Conservation (phyloP, 2,113 vertebrate genomes). For the Anhinga rufa region DNA sequence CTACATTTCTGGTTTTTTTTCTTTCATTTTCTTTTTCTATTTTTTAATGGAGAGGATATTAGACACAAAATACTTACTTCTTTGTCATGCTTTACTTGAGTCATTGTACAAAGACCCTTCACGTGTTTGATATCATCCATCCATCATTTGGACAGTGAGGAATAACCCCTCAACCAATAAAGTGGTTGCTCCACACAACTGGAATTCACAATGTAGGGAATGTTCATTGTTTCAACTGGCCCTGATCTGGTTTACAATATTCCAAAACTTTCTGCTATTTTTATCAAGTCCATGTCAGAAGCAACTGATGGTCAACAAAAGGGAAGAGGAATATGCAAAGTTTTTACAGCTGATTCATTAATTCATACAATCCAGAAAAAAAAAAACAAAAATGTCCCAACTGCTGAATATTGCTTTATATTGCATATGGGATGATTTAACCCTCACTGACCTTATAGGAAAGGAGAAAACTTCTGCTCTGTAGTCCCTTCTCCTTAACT, state of each 20-base stretch:
- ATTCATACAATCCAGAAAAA: background rate
- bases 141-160: conserved; percentile 9
- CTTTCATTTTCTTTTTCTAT: too few species aligned
- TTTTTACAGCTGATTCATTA: background rate
- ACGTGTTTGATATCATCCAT: background rate
- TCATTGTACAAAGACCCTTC: background rate
- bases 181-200: background rate
- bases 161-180: background rate
- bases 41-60: background rate
- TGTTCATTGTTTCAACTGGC: background rate
- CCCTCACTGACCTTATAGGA: background rate
- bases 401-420: background rate
- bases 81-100: background rate
- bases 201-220: conserved; percentile 23
- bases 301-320: background rate
- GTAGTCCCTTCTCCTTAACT: background rate
- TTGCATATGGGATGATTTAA: background rate
- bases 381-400: background rate
- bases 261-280: background rate
- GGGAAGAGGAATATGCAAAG: background rate
- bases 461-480: background rate
- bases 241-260: background rate
- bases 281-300: background rate
- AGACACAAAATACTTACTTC: background rate
- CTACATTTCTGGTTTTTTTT: too few species aligned